These are phyloP conservation scores for Cryptotermes secundus DNA, from an alignment of 1,140 invertebrate genomes.

Conservation along the genomic window DNA sequence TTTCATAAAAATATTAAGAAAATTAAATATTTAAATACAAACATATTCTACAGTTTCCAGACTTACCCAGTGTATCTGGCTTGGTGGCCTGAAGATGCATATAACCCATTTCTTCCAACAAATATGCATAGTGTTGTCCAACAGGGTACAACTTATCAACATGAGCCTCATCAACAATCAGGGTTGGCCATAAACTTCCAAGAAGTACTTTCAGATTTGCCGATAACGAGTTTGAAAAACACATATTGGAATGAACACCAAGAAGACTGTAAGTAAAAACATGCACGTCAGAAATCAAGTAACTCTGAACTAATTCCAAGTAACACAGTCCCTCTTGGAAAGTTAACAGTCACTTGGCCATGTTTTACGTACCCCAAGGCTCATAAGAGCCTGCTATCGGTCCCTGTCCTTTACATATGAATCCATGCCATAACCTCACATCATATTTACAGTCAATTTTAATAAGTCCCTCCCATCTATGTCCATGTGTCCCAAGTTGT, in stretches of 20 bases:
- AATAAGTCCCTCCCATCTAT: too few species aligned
- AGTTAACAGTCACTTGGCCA: too few species aligned
- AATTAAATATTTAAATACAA: too few species aligned
- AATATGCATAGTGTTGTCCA: constrained; percentile 45
- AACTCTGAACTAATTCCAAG: background rate
- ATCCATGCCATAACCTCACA: too few species aligned
- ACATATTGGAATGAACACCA: constrained; percentile 69
- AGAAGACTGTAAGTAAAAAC: constrained; percentile 53
- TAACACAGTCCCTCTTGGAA: too few species aligned
- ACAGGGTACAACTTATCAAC: constrained; percentile 64
- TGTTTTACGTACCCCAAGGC: too few species aligned
- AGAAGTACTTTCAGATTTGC: constrained; percentile 55
- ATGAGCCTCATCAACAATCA: constrained; percentile 55
- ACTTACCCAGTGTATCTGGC: constrained; percentile 83
- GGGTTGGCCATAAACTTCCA: constrained; percentile 54
- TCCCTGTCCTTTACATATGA: too few species aligned
- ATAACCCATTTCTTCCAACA: constrained; percentile 76
- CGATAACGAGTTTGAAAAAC: constrained; percentile 45
- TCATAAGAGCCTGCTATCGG: too few species aligned
- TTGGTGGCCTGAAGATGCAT: constrained; percentile 79
- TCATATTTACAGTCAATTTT: too few species aligned
- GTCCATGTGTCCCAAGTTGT: too few species aligned
- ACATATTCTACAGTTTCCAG: too few species aligned
- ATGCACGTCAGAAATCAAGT: background rate
- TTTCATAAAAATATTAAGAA: too few species aligned